Conservation (phyloP, 92 coral and sea anemone species). For the Phymanthus crucifer region DNA sequence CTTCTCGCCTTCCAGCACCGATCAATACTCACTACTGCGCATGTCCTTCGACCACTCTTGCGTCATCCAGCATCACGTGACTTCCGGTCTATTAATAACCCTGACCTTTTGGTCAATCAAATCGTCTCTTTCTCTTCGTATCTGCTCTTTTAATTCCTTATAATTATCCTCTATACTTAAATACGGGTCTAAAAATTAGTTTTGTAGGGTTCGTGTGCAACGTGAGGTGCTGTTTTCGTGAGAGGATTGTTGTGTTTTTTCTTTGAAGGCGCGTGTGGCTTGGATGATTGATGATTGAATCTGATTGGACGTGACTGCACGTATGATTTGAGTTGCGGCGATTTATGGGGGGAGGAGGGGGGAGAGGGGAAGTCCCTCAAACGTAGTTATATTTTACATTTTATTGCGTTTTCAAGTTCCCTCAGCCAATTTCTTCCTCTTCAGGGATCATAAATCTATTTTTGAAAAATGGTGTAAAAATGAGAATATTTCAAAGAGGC, state of each 20-base stretch:
- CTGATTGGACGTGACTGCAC: slow-evolving; percentile 16
- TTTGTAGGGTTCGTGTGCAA: background rate
- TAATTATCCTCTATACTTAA: background rate
- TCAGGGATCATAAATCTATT: too few species aligned
- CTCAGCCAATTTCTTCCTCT: too few species aligned
- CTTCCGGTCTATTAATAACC: slow-evolving; percentile 35
- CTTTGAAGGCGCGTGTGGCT: slow-evolving; percentile 7
- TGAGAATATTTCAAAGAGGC: background rate
- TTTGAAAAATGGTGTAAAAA: background rate
- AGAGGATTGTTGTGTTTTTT: background rate
- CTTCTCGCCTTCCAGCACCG: slow-evolving; percentile 35
- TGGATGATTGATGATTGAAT: slow-evolving; percentile 2
- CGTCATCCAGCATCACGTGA: slow-evolving; percentile 45
- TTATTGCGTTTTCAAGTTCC: too few species aligned
- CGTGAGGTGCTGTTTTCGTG: background rate
- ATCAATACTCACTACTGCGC: slow-evolving; percentile 29
- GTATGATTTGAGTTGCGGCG: background rate
- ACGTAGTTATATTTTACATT: too few species aligned
- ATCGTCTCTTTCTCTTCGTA: slow-evolving; percentile 3
- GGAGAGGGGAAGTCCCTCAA: background rate
- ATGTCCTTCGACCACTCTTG: slow-evolving; percentile 32
- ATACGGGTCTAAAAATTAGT: background rate
- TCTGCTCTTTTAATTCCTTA: slow-evolving; percentile 12
- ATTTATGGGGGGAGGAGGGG: background rate
- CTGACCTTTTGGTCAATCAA: slow-evolving; percentile 22